phyloP scores from a whole-genome alignment of 2,888 invertebrate species.

The Caenorhabditis uteleia region DNA sequence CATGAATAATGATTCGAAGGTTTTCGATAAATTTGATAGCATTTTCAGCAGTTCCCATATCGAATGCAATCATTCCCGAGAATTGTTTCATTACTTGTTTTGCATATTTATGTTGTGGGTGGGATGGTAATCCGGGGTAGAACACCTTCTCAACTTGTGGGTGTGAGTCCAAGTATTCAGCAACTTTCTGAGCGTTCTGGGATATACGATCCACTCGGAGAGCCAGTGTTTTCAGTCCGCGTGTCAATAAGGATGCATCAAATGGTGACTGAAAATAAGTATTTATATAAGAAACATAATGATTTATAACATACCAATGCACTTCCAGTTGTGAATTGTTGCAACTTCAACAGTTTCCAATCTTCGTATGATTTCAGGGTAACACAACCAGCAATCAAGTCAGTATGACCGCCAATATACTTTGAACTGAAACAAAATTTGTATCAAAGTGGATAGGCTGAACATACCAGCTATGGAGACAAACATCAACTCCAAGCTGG shows the following conservation, averaged over 20 bases:
- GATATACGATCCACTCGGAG: constrained; percentile 50
- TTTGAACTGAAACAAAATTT: constrained; percentile 69
- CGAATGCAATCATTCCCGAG: constrained; percentile 59
- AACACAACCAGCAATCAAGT: constrained; percentile 70
- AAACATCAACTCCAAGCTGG: constrained; percentile 70
- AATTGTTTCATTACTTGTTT: constrained; percentile 45
- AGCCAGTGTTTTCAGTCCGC: constrained; percentile 56
- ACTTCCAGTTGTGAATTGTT: constrained; percentile 49
- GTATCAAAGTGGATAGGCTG: too few relatives aligned
- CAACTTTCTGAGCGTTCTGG: constrained; percentile 43
- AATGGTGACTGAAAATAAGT: constrained; percentile 43
- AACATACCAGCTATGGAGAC: constrained; percentile 70
- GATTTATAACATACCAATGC: constrained; percentile 21
- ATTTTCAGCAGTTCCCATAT: constrained; percentile 44
- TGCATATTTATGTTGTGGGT: constrained; percentile 53
- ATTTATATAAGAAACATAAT: too few relatives aligned
- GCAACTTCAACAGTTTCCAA: constrained; percentile 52
- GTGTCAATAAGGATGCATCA: constrained; percentile 48
- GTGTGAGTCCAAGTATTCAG: constrained; percentile 47
- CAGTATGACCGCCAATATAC: constrained; percentile 71
- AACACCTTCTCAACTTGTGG: constrained; percentile 43
- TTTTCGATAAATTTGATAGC: constrained; percentile 47
- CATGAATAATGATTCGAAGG: constrained; percentile 44
- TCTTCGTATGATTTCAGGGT: constrained; percentile 30
- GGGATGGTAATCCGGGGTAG: constrained; percentile 56